Evolutionary conservation across 2,113 vertebrate genomes (phyloP).

Genomic region (Ochotona princeps): DNA sequence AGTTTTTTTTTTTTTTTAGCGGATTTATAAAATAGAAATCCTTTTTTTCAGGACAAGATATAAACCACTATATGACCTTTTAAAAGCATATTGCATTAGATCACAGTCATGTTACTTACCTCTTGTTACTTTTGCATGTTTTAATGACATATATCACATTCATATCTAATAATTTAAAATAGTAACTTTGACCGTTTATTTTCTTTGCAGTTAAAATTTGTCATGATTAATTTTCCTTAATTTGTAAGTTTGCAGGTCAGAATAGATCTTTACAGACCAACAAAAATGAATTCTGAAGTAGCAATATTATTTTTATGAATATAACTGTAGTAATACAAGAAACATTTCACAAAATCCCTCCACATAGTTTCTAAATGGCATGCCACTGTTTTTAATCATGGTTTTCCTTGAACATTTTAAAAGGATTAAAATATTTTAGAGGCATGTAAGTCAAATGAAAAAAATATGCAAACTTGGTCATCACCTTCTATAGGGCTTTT

Average conservation of each 20-base stretch:
- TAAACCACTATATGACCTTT: not conserved
- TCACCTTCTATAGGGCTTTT: slow-evolving; percentile 61
- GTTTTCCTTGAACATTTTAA: not conserved
- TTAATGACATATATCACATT: slow-evolving; percentile 12
- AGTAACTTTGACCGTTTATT: not conserved
- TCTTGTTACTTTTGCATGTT: not conserved
- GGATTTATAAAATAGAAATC: not conserved
- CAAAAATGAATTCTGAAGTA: slow-evolving; percentile 49
- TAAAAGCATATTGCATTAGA: not conserved
- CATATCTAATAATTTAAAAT: slow-evolving; percentile 6
- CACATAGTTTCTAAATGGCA: slow-evolving; percentile 10
- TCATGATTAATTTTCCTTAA: not conserved
- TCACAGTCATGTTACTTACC: not conserved
- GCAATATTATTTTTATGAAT: not conserved
- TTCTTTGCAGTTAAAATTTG: slow-evolving; percentile 46
- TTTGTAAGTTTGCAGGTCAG: not conserved
- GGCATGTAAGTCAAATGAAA: slow-evolving; percentile 32
- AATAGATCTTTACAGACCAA: not conserved
- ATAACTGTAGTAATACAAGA: not conserved
- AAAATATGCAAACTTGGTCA: slow-evolving; percentile 27
- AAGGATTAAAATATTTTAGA: not conserved
- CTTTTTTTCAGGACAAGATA: not conserved
- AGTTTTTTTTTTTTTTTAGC: too few relatives aligned
- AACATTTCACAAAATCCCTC: not conserved
- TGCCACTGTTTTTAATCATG: slow-evolving; percentile 36